Percentiles rank a stretch among this genome's conserved stretches.
Evolutionary conservation across 2,113 vertebrate species (phyloP).

Genomic region (sheep (Ovis aries)): ARS-UI_Ramb_v3.0 NC_056056.1:220863501-220864000

Average conservation of each 20-base stretch:
- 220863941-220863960: not conserved
- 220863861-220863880: not conserved
- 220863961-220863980: not conserved
- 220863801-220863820: not conserved
- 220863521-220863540: not conserved
- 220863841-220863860: fast-evolving
- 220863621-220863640: not conserved
- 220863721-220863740: not conserved
- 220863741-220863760: not conserved
- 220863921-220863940: not conserved
- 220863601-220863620: not conserved
- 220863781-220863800: not conserved
- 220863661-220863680: not conserved
- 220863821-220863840: fast-evolving
- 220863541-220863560: fast-evolving
- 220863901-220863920: fast-evolving
- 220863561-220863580: not conserved
- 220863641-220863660: not conserved
- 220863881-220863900: fast-evolving
- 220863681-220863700: not conserved
- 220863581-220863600: not conserved
- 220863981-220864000: not conserved
- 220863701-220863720: too few relatives aligned
- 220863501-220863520: not conserved
- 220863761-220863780: not conserved